Base-by-base conservation (phyloP, 2,797 vertebrate genomes). In the Rousettus madagascariensis region DNA sequence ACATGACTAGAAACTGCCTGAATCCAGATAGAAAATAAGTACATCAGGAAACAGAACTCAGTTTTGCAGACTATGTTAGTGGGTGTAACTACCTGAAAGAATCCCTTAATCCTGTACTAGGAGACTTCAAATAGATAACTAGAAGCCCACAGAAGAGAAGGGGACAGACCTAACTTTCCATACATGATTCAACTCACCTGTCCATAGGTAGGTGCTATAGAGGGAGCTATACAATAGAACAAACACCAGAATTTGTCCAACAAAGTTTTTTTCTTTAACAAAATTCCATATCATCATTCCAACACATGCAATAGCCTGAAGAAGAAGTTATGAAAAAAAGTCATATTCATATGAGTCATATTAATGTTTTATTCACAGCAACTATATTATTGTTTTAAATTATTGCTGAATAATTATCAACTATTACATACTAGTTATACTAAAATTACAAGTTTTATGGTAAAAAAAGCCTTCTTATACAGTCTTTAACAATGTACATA, bases 221-320 rank as follows among this genome's bases (percentile, higher is more conserved):
- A 99, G 99, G 3, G 99, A 99, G 65, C 99, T 98, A 95, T 99
- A 99, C 19, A 99, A 98, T 28, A 99, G 97, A 59, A 99, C 98
- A 98, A 99, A 99, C 46, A 99, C 99, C 65, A 99, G 97, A 94
- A 99, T 98, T 97, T 99, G 99, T 86, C 98, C 97, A 41, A 99
- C 97, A 96, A 99, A 98, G 97, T 98, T 99, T 84, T 98, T 97
- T 91, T 98, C 97, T 92, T 98, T 98, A 95, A 98, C 98, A 96
- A 99, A 99, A 97, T 99, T 99, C 99, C 99, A 99, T 75, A 98
- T 97, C 92, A 99, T 99, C 99, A 99, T 99, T 94, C 99, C 99
- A 91, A 99, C 55, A 94, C 99, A 99, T 74, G 98, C 98, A 83
- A 99, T 97, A 95, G 99, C 98, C 99, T 99, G 96, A 53, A 98